These are phyloP conservation scores for Sporophila hypoxantha DNA, from an alignment of 2,113 vertebrate species.

Conservation along the genomic window DNA sequence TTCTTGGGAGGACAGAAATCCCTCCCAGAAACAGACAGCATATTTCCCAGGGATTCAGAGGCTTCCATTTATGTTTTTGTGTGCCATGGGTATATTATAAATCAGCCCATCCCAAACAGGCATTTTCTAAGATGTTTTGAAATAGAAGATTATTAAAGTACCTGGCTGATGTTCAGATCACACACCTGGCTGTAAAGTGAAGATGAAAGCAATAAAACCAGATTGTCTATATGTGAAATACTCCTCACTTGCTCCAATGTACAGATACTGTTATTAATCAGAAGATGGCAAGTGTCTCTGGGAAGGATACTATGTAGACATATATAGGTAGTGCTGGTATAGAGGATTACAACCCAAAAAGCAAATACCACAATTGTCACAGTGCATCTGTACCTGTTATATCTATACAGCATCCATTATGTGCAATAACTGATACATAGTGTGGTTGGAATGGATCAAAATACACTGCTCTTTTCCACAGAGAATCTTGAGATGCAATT, in stretches of 20 bases:
- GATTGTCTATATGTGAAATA: slow-evolving; percentile 31
- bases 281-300: not conserved
- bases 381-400: not conserved
- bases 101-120: not conserved
- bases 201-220: slow-evolving; percentile 56
- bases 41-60: not conserved
- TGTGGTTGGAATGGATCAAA: not conserved
- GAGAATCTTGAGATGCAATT: not conserved
- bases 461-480: not conserved
- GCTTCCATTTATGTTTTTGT: not conserved
- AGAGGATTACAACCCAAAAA: not conserved
- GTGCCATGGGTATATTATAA: not conserved
- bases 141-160: not conserved
- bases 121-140: slow-evolving; percentile 29
- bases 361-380: not conserved
- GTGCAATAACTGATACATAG: not conserved
- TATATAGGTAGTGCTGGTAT: not conserved
- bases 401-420: not conserved
- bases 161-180: slow-evolving; percentile 34
- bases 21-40: not conserved
- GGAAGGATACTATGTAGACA: not conserved
- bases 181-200: slow-evolving; percentile 47
- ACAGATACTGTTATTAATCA: not conserved
- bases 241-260: slow-evolving; percentile 13
- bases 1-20: not conserved